Conservation (phyloP, 53 echinoderm and acorn worm species). For the Glandiceps talaboti region DNA sequence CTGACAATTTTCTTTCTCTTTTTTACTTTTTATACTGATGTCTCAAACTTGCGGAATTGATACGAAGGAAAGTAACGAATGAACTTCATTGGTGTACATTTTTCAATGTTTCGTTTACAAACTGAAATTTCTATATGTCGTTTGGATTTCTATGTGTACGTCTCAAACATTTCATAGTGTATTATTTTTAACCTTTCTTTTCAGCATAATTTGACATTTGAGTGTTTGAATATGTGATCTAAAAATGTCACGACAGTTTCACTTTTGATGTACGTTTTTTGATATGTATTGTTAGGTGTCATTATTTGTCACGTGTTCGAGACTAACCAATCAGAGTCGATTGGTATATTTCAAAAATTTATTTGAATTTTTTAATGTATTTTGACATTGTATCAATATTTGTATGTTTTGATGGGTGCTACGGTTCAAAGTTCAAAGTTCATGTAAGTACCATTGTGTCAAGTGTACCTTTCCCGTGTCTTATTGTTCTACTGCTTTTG, state of each 20-base stretch:
- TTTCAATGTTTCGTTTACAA: no score
- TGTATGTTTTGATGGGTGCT: not conserved
- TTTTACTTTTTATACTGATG: not conserved
- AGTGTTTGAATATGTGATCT: not conserved
- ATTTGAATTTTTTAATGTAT: not conserved
- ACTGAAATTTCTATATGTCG: no score
- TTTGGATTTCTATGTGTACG: no score
- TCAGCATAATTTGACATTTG: not conserved
- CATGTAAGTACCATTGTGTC: not conserved
- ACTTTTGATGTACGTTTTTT: not conserved
- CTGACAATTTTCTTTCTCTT: not conserved
- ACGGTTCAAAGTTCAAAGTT: not conserved
- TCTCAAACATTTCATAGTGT: no score
- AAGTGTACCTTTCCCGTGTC: not conserved
- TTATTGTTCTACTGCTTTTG: not conserved
- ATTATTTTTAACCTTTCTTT: not conserved
- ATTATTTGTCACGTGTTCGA: not conserved
- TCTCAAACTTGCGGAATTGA: not conserved
- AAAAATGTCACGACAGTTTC: not conserved
- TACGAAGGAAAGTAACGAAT: no score
- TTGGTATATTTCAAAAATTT: not conserved
- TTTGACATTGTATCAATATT: not conserved
- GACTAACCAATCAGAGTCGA: not conserved
- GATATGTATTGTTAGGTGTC: not conserved
- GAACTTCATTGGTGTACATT: no score